Base-by-base conservation (phyloP, 92 coral and sea anemone species). In the Metridium senile region DNA sequence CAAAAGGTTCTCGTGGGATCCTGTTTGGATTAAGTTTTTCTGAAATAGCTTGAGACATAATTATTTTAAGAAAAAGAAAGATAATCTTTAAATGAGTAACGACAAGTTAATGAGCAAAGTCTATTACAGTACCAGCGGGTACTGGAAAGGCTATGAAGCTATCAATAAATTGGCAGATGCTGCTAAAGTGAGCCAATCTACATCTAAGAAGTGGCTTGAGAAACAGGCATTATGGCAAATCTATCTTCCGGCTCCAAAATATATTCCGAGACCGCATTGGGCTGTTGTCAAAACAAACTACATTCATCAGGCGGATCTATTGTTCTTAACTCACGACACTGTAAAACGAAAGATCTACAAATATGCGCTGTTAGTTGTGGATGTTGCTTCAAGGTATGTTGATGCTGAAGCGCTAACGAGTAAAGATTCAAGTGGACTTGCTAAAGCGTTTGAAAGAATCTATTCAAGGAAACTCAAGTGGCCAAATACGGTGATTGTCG, bases 11-110 rank as follows among this genome's bases (percentile, higher is more conserved):
- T 68, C 84, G 76, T 76, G 78, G 75, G 52, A 83, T 68, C 31
- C 84, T 67, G 78, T 76, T 78, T 53, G 87, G 87, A 83, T 76
- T 71, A 8, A 84, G 0, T 29, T 77, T 84, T 65, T 84, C 88
- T 26, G 88, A 70, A 25, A 84, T 71, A 0, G 88, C 75, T 77
- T 71, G 83, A 9, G 83, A 70, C 88, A 84, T 83, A 54, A 11
- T 78, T 68, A 29, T 33, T 69, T 75, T 75, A 22, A 75, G 33
- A 31, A 63, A 33, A 28, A 10, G 70, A 27, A 0, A 30, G 51
- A 33, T 27, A 39, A 62, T 63, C 71, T 75, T 74, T 74, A 74
- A 74, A 74, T 74, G 78, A 78, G 51, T 47, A 47, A 59, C 73
- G 75, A 61, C 39, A 72, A 73, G 73, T 63, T 20, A 66, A 30